Conservation (phyloP, 2,797 vertebrate genomes). For the Melanotaenia trifasciata region DNA sequence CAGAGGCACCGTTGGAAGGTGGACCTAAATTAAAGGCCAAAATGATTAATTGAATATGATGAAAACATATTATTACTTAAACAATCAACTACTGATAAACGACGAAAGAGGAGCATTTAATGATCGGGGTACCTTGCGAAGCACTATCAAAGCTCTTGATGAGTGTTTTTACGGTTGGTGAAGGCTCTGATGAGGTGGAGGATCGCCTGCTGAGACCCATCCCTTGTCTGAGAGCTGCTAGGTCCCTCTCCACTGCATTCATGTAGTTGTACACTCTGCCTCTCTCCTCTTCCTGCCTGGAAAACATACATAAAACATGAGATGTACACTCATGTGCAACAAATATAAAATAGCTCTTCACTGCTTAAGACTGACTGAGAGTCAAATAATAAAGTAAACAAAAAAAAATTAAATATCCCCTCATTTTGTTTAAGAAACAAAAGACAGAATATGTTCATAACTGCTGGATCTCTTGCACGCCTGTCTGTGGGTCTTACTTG, state of each 20-base stretch:
- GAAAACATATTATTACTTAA: background rate
- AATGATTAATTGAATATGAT: background rate
- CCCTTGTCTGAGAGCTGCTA: slow-evolving; percentile 93
- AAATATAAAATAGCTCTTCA: background rate
- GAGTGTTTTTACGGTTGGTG: slow-evolving; percentile 95
- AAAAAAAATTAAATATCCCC: background rate
- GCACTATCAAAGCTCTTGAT: slow-evolving; percentile 97
- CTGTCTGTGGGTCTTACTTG: slow-evolving; percentile 85
- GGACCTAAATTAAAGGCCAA: slow-evolving; percentile 61
- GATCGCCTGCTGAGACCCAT: slow-evolving; percentile 94
- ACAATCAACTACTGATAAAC: background rate
- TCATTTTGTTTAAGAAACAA: slow-evolving; percentile 23
- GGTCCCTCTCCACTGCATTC: slow-evolving; percentile 94
- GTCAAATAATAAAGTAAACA: background rate
- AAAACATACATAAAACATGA: slow-evolving; percentile 15
- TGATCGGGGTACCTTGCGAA: slow-evolving; percentile 77
- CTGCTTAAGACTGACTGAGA: background rate
- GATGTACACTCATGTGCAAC: background rate
- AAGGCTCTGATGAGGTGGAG: slow-evolving; percentile 94
- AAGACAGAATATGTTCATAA: slow-evolving; percentile 25
- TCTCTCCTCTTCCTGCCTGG: slow-evolving; percentile 94
- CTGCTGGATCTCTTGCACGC: background rate
- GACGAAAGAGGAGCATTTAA: background rate
- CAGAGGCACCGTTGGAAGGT: slow-evolving; percentile 65
- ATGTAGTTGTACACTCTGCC: slow-evolving; percentile 98